These are phyloP conservation scores for Spatulosminthurus flaviceps DNA, from an alignment of 2,888 invertebrate species.

Conservation along the genomic window DNA sequence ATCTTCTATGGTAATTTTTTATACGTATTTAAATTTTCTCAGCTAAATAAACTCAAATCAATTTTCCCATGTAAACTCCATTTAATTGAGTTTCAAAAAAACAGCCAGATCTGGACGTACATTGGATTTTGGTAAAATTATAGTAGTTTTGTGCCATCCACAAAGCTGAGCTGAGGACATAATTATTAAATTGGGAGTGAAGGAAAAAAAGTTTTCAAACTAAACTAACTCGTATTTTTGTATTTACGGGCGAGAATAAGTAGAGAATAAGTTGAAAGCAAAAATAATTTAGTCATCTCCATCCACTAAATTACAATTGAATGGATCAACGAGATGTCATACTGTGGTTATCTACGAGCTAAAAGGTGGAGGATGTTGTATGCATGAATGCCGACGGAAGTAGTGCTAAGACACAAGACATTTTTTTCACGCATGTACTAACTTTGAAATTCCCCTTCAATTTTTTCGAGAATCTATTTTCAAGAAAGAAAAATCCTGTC, in stretches of 20 bases:
- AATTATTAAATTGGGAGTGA: too few species aligned
- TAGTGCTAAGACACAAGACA: not conserved
- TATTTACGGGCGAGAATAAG: not conserved
- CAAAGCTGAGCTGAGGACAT: too few species aligned
- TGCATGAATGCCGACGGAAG: not conserved
- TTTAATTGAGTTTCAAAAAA: too few species aligned
- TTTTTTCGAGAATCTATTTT: not conserved
- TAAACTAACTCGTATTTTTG: not conserved
- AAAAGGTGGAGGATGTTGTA: not conserved
- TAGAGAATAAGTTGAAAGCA: not conserved
- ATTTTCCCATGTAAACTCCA: too few species aligned
- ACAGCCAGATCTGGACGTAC: too few species aligned
- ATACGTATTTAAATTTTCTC: too few species aligned
- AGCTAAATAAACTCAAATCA: too few species aligned
- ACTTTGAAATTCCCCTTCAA: not conserved
- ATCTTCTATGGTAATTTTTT: too few species aligned
- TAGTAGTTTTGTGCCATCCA: too few species aligned
- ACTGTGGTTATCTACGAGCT: not conserved
- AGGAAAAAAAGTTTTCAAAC: too few species aligned
- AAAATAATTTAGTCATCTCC: not conserved
- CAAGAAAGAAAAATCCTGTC: not conserved
- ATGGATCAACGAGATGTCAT: conserved; percentile 4
- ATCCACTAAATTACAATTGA: not conserved
- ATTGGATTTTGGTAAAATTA: too few species aligned
- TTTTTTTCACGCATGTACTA: not conserved